A percentile compares a stretch with the other conserved stretches of the same genome.
These are phyloP conservation scores for Linyphia triangularis DNA, from an alignment of 2,888 invertebrate genomes.

Conservation along the genomic window DNA sequence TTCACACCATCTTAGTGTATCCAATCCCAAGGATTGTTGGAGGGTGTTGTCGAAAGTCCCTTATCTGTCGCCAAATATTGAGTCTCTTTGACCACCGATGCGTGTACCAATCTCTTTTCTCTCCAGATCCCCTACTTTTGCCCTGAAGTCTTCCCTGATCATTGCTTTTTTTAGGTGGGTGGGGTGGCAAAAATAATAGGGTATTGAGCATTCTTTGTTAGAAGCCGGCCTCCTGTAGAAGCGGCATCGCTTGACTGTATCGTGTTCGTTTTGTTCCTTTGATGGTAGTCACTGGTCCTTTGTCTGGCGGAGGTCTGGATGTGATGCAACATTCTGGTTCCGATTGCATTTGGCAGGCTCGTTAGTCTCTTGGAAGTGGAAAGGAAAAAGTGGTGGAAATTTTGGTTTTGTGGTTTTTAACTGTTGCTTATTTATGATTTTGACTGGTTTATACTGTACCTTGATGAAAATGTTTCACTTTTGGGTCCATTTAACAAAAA, in stretches of 20 bases:
- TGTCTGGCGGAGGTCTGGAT: neutral
- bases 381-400: too few relatives aligned
- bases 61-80: slow-evolving; percentile 71
- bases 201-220: slow-evolving; percentile 52
- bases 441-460: too few relatives aligned
- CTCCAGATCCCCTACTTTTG: slow-evolving; percentile 8
- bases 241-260: slow-evolving; percentile 24
- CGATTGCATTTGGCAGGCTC: slow-evolving; percentile 12
- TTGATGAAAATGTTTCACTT: too few relatives aligned
- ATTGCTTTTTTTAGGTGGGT: slow-evolving; percentile 43
- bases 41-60: slow-evolving; percentile 56
- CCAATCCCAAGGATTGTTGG: slow-evolving; percentile 45
- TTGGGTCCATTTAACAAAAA: too few relatives aligned
- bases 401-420: too few relatives aligned
- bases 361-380: neutral
- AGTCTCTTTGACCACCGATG: slow-evolving; percentile 64
- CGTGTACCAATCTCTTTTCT: slow-evolving; percentile 14
- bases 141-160: slow-evolving; percentile 19
- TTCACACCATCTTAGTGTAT: slow-evolving; percentile 60
- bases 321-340: neutral
- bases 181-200: slow-evolving; percentile 61
- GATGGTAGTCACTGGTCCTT: slow-evolving; percentile 10
- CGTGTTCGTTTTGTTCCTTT: slow-evolving; percentile 2
- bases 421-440: too few relatives aligned
- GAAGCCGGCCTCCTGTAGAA: slow-evolving; percentile 8